A percentile compares a stretch with the other conserved stretches of the same genome.
These are phyloP conservation scores for Deroplatys truncata DNA, from an alignment of 2,888 invertebrate species.

Conservation along the genomic window DNA sequence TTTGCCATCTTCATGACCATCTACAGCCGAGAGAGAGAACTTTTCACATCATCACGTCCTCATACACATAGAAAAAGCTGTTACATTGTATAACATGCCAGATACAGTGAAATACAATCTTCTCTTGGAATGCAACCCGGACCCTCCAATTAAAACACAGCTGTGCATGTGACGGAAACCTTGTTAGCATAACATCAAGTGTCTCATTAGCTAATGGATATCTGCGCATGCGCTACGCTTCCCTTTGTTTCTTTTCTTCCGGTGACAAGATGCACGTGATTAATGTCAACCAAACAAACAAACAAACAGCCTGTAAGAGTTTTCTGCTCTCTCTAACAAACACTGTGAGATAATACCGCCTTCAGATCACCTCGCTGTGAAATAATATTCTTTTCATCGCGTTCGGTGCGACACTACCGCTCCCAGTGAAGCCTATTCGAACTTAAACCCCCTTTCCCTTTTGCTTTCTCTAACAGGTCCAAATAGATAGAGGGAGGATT, in stretches of 20 bases:
- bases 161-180: neutral
- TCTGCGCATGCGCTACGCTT: neutral
- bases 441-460: too few relatives aligned
- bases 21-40: too few relatives aligned
- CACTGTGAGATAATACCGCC: neutral
- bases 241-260: neutral
- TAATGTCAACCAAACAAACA: neutral
- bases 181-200: neutral
- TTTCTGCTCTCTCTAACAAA: neutral
- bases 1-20: too few relatives aligned
- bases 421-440: too few relatives aligned
- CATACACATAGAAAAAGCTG: too few relatives aligned
- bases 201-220: constrained; percentile 10
- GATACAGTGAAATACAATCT: too few relatives aligned
- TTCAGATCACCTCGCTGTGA: neutral
- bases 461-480: too few relatives aligned
- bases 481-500: too few relatives aligned
- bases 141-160: neutral
- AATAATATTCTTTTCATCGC: neutral
- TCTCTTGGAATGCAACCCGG: neutral
- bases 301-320: neutral
- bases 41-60: too few relatives aligned
- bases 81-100: too few relatives aligned
- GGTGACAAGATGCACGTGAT: neutral
- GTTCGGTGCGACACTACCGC: neutral